Base-by-base conservation (phyloP, 2,797 vertebrate genomes). In the Clarias laeviceps region DNA sequence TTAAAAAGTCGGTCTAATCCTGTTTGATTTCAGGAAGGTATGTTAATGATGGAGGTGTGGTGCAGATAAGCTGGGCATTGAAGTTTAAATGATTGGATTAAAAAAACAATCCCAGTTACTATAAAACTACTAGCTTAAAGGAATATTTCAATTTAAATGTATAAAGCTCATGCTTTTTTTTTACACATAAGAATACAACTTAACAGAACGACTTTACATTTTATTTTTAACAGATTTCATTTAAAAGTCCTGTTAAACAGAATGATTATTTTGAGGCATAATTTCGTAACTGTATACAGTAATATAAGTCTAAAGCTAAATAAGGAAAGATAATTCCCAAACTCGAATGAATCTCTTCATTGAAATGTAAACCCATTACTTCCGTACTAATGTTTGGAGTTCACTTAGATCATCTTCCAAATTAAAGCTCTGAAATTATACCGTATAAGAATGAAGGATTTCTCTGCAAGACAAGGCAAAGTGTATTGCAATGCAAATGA, bases 61-160 rank as follows among this genome's bases (percentile, higher is more conserved):
- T 34, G 54, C 29, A 32, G n/a, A 29, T 29, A 34, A 34, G 8
- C 12, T 54, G 34, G 12, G 45, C 40, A 37, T 40, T 37, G 3
- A 17, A 37, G 37, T n/a, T 62, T n/a, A 62, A 62, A 11, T 50
- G 0, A 12, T 18, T 20, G 78, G 29, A 50, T 11, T 29, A 2
- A 50, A 65, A 50, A 80, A 80, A 20, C 37, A 64, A 27, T 50
- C 61, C 61, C 37, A 29, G 78, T 80, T 80, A 27, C 17, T 65
- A 29, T 27, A 32, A 80, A 68, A 45, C 65, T 50, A 29, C n/a
- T 59, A 45, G 37, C 64, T 61, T 37, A 24, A 59, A 84, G 29
- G n/a, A 62, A 29, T 20, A 40, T 32, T 34, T 34, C 9, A 57
- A 17, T 62, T 77, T 18, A 64, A 0, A 80, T 4, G 2, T n/a